These are phyloP conservation scores for Sturnus vulgaris DNA, from an alignment of 2,113 vertebrate genomes.

Conservation along the genomic window DNA sequence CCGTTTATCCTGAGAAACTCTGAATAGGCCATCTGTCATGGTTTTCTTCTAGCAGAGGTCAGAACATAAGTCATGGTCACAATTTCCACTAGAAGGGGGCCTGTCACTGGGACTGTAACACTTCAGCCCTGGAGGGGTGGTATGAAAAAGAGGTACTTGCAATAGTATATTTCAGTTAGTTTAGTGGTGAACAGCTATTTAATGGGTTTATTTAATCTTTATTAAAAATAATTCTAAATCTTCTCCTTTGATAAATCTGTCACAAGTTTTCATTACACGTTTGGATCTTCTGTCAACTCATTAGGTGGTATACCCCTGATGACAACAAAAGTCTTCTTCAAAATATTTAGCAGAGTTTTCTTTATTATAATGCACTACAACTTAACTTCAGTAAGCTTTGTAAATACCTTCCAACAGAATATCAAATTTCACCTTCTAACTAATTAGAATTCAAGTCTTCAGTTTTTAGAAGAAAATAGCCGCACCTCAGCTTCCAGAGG, in stretches of 20 bases:
- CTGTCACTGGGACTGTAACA: too few species aligned
- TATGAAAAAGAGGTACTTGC: background rate
- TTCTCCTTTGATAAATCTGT: background rate
- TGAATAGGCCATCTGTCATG: background rate
- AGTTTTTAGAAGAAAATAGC: background rate
- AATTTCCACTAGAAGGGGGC: background rate
- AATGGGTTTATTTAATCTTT: background rate
- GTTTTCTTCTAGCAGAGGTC: background rate
- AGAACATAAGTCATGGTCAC: background rate
- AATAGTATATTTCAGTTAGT: background rate
- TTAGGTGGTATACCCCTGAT: background rate
- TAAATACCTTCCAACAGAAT: background rate
- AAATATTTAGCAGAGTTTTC: background rate
- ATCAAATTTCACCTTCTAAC: background rate
- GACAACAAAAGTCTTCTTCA: background rate
- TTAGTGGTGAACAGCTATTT: background rate
- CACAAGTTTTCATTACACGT: background rate
- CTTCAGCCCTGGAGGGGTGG: too few species aligned
- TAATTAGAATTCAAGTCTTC: background rate
- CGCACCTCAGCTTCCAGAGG: background rate
- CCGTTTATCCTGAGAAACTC: constrained; percentile 25
- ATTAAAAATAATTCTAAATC: background rate
- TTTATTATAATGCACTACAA: background rate
- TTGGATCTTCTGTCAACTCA: background rate
- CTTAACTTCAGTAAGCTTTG: background rate